Evolutionary conservation across 2,797 vertebrate species (phyloP).

Genomic region (Cuniculus paca): DNA sequence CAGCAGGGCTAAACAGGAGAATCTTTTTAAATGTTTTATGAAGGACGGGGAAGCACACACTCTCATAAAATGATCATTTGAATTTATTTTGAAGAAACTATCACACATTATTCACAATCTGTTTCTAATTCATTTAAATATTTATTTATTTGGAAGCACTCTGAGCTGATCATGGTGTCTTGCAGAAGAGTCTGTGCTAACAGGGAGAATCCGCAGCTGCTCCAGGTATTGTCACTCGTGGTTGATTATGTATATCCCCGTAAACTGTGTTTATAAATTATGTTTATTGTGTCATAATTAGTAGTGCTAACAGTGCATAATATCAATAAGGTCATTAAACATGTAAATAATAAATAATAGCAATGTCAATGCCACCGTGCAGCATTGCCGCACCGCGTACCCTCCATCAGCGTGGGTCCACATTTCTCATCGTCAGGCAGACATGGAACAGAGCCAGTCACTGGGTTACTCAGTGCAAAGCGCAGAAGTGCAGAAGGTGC

Average conservation of each 20-base stretch:
- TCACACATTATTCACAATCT: background rate
- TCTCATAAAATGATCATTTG: conserved; percentile 21
- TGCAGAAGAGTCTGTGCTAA: conserved; percentile 59
- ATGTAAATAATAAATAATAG: conserved; percentile 87
- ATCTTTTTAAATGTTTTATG: background rate
- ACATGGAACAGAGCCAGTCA: conserved; percentile 77
- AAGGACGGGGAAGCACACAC: background rate
- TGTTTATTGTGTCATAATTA: conserved; percentile 86
- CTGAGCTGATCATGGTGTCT: conserved; percentile 71
- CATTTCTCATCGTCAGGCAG: conserved; percentile 77
- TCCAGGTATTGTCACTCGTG: conserved; percentile 75
- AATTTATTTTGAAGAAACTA: conserved; percentile 40
- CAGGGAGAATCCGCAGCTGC: conserved; percentile 31
- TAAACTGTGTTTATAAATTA: conserved; percentile 83
- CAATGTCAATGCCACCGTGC: conserved; percentile 78
- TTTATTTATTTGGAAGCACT: conserved; percentile 80
- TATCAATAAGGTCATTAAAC: conserved; percentile 87
- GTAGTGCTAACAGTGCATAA: conserved; percentile 81
- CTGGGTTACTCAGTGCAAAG: conserved; percentile 67
- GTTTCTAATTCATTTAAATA: conserved; percentile 81
- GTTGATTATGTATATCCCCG: conserved; percentile 67
- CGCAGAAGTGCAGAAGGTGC: background rate
- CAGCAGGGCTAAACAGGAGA: background rate
- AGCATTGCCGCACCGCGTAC: conserved; percentile 68
- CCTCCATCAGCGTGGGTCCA: conserved; percentile 56